These are phyloP conservation scores for Urocolius indicus DNA, from an alignment of 2,113 vertebrate species.

Conservation along the genomic window DNA sequence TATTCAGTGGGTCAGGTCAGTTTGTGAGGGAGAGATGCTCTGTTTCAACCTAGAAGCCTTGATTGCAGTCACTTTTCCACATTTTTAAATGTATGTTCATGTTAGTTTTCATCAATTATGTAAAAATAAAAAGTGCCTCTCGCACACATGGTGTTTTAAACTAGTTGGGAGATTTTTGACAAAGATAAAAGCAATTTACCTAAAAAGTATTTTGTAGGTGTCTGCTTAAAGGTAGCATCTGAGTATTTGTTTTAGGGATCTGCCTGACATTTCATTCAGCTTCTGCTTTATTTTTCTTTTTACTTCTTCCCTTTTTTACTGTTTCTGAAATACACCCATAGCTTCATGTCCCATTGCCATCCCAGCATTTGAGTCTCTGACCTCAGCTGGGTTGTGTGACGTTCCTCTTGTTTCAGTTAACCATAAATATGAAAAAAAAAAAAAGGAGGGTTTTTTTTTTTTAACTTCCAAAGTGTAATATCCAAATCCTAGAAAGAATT, in stretches of 20 bases:
- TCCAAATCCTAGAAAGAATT: background rate
- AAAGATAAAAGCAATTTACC: background rate
- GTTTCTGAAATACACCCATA: background rate
- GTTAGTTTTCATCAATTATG: background rate
- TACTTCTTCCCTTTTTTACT: background rate
- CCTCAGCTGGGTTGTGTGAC: background rate
- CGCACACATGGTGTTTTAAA: background rate
- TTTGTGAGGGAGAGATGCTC: background rate
- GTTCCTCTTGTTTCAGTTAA: background rate
- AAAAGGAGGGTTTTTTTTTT: background rate
- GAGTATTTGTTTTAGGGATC: background rate
- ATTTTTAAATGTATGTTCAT: background rate
- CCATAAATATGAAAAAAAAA: background rate
- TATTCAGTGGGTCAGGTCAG: background rate
- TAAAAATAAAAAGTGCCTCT: background rate
- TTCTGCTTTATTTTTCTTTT: background rate
- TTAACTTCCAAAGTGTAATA: background rate
- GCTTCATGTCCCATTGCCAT: background rate
- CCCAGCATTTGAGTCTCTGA: background rate
- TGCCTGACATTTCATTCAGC: background rate
- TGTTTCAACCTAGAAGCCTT: background rate
- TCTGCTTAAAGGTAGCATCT: background rate
- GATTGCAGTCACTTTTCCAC: accelerated
- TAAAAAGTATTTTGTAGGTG: background rate
- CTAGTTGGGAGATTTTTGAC: background rate